Base-by-base conservation (phyloP, 2,888 invertebrate species). In the Liopterus haemorrhoidalis region DNA sequence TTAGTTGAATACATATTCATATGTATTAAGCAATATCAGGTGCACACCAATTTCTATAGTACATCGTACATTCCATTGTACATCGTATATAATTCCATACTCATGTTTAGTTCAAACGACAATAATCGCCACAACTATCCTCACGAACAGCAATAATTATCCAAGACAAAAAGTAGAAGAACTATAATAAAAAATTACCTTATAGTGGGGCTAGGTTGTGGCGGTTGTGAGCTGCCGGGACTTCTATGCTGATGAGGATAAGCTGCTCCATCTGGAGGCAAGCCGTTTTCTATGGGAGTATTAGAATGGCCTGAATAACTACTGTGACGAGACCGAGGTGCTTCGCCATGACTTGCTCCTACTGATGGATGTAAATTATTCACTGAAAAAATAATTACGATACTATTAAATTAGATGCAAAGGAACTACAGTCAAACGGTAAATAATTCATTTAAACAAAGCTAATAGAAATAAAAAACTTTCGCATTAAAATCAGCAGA, bases 351-450 rank as follows among this genome's bases (percentile, higher is more conserved):
- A 28, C 65, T 64, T 20, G 67, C 65, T 35, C 69, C 67, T 4
- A 70, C 70, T 20, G 68, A 62, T 3, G 73, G 71, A 54, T 73
- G 74, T 55, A 74, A 71, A 51, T 74, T 74, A 56, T 74, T 73
- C 24, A 70, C 73, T 74, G 55, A 22, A 63, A 55, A 39, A 37
- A 31, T 31, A n/a, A n/a, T n/a, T n/a, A n/a, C n/a, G n/a, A n/a
- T n/a, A n/a, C n/a, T n/a, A n/a, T 2, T 5, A 15, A 32, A 8
- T 18, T 6, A 31, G 9, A 31, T 4, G 15, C 15, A 12, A 32
- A 32, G 2, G 18, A 3, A 15, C 15, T 8, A 32, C n/a, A 31
- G 5, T n/a, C 18, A 6, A 15, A 30, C 5, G 9, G 5, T 22
- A 9, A 6, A 6, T 22, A 6, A 35, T 4, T 35, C 20, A 35